A percentile compares a stretch with the other conserved stretches of the same genome.
phyloP scores from a whole-genome alignment of 1,140 invertebrate genomes.

The Chlorops oryzae region DNA sequence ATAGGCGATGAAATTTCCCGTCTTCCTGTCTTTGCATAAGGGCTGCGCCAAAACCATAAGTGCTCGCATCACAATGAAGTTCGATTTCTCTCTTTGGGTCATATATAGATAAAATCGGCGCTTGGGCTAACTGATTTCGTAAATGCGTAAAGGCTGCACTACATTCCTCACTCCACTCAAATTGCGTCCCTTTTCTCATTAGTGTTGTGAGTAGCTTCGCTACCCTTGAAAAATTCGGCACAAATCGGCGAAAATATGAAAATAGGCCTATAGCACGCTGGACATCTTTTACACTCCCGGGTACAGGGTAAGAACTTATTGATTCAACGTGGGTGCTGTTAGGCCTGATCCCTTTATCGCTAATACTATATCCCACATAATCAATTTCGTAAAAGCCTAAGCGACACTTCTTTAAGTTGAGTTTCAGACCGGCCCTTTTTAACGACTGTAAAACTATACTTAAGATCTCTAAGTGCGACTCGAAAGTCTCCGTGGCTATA shows the following conservation, averaged over 20 bases:
- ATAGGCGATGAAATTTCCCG: constrained; percentile 5
- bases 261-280: no score
- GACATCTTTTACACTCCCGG: no score
- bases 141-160: constrained; percentile 11
- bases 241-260: constrained; percentile 37
- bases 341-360: constrained; percentile 18
- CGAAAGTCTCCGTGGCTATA: background rate
- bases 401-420: constrained; percentile 43
- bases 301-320: no score
- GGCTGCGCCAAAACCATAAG: constrained; percentile 21
- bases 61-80: constrained; percentile 24
- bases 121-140: no score
- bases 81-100: no score
- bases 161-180: constrained; percentile 2
- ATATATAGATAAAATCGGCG: no score
- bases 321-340: constrained; percentile 27
- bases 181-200: constrained; percentile 8
- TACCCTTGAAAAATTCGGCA: constrained; percentile 24
- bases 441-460: constrained; percentile 23
- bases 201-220: constrained; percentile 27
- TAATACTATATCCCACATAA: constrained; percentile 22
- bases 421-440: constrained; percentile 31
- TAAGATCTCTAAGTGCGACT: constrained; percentile 10
- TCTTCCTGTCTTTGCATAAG: constrained; percentile 21
- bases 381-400: constrained; percentile 26